phyloP scores from a whole-genome alignment of 2,113 vertebrate genomes.

The Toxotes chatareus region DNA sequence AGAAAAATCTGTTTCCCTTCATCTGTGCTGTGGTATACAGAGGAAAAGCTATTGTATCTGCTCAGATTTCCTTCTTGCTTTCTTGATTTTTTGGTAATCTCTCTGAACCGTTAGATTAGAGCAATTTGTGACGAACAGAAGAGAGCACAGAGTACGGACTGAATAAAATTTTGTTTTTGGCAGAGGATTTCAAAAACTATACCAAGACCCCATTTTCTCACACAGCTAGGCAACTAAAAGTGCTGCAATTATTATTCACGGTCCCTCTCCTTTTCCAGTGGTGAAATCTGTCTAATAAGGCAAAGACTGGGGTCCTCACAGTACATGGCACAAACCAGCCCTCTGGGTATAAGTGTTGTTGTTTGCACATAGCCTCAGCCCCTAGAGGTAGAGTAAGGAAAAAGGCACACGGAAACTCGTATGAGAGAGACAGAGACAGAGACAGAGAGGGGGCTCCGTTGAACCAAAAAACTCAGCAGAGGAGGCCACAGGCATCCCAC shows the following conservation, averaged over 20 bases:
- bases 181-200: not conserved
- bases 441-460: conserved; percentile 50
- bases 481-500: conserved; percentile 71
- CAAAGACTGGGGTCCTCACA: conserved; percentile 55
- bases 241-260: conserved; percentile 32
- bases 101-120: conserved; percentile 66
- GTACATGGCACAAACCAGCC: conserved; percentile 53
- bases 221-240: conserved; percentile 29
- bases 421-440: conserved; percentile 55
- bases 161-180: conserved; percentile 37
- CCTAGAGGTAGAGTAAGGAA: conserved; percentile 48
- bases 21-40: conserved; percentile 49
- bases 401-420: conserved; percentile 29
- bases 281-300: conserved; percentile 70
- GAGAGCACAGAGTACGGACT: not conserved
- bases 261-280: conserved; percentile 48
- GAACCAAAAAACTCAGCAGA: conserved; percentile 46
- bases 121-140: conserved; percentile 37
- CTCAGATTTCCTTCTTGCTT: conserved; percentile 54
- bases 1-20: conserved; percentile 73
- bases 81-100: conserved; percentile 55
- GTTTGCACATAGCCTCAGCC: conserved; percentile 67
- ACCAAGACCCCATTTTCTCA: conserved; percentile 1
- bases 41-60: conserved; percentile 55
- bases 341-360: conserved; percentile 64